Conservation (phyloP, 2,113 vertebrate genomes). For the Amphiprion ocellaris region DNA sequence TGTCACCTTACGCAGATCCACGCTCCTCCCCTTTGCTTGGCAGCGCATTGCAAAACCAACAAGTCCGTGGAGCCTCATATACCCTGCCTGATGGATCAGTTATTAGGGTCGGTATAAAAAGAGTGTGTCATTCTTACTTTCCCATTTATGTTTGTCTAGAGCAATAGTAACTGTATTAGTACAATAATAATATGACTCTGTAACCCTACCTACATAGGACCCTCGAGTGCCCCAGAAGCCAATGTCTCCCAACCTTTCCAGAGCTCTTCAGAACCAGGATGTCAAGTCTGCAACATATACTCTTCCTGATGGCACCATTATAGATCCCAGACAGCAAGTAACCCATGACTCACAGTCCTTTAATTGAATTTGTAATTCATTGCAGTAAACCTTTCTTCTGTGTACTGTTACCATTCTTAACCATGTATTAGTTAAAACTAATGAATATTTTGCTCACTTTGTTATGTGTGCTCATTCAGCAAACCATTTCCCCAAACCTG, state of each 20-base stretch:
- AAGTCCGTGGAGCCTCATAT: slow-evolving; percentile 79
- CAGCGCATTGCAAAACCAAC: slow-evolving; percentile 79
- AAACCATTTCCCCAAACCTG: slow-evolving; percentile 76
- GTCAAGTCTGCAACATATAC: slow-evolving; percentile 80
- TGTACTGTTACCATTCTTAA: not conserved
- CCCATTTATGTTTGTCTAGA: not conserved
- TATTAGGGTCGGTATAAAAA: slow-evolving; percentile 65
- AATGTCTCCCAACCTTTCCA: slow-evolving; percentile 79
- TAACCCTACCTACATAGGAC: slow-evolving; percentile 56
- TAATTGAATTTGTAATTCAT: not conserved
- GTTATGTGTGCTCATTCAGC: slow-evolving; percentile 51
- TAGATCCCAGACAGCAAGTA: slow-evolving; percentile 77
- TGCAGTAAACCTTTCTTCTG: not conserved
- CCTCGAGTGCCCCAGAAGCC: slow-evolving; percentile 64
- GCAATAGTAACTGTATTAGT: not conserved
- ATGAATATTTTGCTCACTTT: slow-evolving; percentile 15
- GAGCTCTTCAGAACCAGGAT: slow-evolving; percentile 80
- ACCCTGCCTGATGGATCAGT: slow-evolving; percentile 77
- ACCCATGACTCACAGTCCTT: slow-evolving; percentile 11
- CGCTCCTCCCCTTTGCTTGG: slow-evolving; percentile 76
- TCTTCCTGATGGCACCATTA: slow-evolving; percentile 77
- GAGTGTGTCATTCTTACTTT: not conserved
- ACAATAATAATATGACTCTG: not conserved
- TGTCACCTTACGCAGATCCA: slow-evolving; percentile 67
- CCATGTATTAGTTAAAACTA: not conserved